These are phyloP conservation scores for Meandrina meandrites DNA, from an alignment of 92 coral and sea anemone genomes.

Conservation along the genomic window DNA sequence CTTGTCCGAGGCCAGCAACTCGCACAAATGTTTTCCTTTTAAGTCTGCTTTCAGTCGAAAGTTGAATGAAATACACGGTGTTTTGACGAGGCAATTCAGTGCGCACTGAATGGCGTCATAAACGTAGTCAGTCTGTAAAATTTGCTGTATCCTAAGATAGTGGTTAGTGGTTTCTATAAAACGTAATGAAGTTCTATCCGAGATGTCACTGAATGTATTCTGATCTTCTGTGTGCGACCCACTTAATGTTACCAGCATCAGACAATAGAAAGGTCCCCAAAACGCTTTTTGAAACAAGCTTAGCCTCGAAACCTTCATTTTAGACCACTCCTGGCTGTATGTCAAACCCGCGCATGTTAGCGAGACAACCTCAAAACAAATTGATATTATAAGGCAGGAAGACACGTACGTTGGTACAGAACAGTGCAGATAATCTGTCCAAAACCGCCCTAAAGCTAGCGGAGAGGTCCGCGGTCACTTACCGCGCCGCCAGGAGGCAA, in stretches of 20 bases:
- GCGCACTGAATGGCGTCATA: constrained; percentile 7
- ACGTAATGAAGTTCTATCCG: neutral
- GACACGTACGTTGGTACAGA: neutral
- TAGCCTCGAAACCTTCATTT: neutral
- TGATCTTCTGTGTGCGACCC: neutral
- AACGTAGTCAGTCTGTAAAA: neutral
- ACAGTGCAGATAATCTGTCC: neutral
- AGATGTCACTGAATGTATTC: neutral
- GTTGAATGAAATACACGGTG: constrained; percentile 15
- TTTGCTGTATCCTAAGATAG: neutral
- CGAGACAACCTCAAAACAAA: neutral
- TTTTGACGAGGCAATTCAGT: neutral
- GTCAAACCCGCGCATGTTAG: neutral
- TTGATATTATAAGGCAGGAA: neutral
- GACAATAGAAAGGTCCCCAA: neutral
- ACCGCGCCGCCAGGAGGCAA: too few relatives aligned
- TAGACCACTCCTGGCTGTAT: neutral
- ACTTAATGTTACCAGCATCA: neutral
- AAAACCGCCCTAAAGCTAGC: too few relatives aligned
- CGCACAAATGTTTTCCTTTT: constrained; percentile 10
- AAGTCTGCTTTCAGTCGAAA: neutral
- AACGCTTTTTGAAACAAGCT: neutral
- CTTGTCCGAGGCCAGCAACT: constrained; percentile 29
- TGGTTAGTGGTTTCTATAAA: constrained; percentile 12
- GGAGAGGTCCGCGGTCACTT: too few relatives aligned